Conservation (phyloP, 2,888 invertebrate genomes). For the Bembecia ichneumoniformis region DNA sequence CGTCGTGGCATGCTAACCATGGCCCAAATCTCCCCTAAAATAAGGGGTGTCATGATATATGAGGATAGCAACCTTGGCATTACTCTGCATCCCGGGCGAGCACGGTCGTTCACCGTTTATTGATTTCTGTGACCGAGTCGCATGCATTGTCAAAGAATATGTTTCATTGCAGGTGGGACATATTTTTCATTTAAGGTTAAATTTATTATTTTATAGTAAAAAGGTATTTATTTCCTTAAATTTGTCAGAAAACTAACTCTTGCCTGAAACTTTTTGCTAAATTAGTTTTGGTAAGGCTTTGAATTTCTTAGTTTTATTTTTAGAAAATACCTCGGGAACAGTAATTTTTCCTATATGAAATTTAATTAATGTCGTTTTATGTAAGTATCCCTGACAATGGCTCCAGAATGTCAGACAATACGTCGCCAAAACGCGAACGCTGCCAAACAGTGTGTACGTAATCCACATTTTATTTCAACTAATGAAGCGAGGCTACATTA, state of each 20-base stretch:
- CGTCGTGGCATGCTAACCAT: not conserved
- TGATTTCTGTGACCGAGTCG: slow-evolving; percentile 21
- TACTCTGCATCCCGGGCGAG: slow-evolving; percentile 24
- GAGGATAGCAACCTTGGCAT: slow-evolving; percentile 27
- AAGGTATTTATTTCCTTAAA: no score
- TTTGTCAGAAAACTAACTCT: no score
- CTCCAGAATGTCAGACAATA: not conserved
- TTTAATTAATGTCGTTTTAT: no score
- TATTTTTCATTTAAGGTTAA: not conserved
- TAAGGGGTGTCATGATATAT: slow-evolving; percentile 3
- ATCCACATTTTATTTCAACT: no score
- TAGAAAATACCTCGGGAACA: no score
- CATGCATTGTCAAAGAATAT: slow-evolving; percentile 12
- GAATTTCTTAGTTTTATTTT: no score
- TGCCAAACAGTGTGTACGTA: not conserved
- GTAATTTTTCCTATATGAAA: no score
- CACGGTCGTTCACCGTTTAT: slow-evolving; percentile 32
- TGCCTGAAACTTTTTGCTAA: no score
- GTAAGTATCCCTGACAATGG: no score
- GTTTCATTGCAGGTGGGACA: not conserved
- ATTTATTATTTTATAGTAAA: no score
- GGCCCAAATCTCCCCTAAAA: not conserved
- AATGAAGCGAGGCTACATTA: no score
- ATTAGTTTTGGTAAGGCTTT: no score
- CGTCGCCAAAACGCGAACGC: not conserved